These are phyloP conservation scores for Operophtera brumata DNA, from an alignment of 2,888 invertebrate genomes.

Conservation along the genomic window DNA sequence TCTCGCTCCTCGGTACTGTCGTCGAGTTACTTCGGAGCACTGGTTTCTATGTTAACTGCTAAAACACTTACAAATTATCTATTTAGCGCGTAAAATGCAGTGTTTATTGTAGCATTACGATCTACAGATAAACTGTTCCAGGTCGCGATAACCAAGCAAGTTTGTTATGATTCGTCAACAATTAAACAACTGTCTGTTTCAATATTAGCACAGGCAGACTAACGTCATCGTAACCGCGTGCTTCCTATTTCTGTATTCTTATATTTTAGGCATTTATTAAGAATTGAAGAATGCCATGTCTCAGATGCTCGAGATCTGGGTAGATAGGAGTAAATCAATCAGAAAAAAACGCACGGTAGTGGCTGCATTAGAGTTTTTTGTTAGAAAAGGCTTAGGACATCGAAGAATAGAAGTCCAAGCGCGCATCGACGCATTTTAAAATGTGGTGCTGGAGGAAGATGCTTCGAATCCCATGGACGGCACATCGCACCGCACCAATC, in stretches of 20 bases:
- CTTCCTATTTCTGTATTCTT: neutral
- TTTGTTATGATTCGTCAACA: slow-evolving; percentile 13
- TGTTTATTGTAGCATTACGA: slow-evolving; percentile 8
- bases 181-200: slow-evolving; percentile 12
- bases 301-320: too few species aligned
- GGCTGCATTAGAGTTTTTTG: too few species aligned
- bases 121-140: slow-evolving; percentile 17
- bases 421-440: too few species aligned
- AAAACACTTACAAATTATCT: neutral
- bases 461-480: too few species aligned
- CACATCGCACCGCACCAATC: too few species aligned
- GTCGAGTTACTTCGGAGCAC: neutral
- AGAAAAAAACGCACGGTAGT: too few species aligned
- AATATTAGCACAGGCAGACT: slow-evolving; percentile 14
- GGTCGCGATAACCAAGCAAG: slow-evolving; percentile 13
- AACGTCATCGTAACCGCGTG: neutral
- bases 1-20: neutral
- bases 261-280: neutral
- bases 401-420: too few species aligned
- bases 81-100: neutral
- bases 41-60: neutral
- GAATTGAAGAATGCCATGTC: too few species aligned
- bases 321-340: too few species aligned
- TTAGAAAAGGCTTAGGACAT: too few species aligned
- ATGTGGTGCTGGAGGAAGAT: too few species aligned